A percentile compares a stretch with the other conserved stretches of the same genome.
Evolutionary conservation across 2,888 invertebrate species (phyloP).

Genomic region (Corbicula japonica): DNA sequence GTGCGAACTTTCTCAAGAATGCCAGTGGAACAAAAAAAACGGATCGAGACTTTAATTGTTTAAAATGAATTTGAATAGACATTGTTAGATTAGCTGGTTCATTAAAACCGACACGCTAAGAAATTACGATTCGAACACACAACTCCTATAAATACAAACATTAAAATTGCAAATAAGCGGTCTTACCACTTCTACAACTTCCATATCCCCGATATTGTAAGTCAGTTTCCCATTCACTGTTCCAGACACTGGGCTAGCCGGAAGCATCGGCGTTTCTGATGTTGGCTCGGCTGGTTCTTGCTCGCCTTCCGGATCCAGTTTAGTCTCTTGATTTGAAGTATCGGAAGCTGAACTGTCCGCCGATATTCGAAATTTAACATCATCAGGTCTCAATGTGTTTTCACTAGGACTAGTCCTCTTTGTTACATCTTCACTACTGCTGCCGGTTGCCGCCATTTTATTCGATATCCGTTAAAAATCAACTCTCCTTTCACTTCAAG

Average conservation of each 20-base stretch:
- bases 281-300: slow-evolving; percentile 1
- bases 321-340: no score
- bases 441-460: no score
- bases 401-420: no score
- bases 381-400: no score
- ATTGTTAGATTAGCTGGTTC: background rate
- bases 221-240: slow-evolving; percentile 40
- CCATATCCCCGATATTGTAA: slow-evolving; percentile 47
- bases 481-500: no score
- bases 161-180: background rate
- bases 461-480: no score
- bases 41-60: no score
- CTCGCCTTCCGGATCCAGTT: background rate
- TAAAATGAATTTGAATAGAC: no score
- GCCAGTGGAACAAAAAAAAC: background rate
- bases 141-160: background rate
- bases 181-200: slow-evolving; percentile 54
- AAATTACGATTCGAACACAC: background rate
- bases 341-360: slow-evolving; percentile 26
- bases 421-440: no score
- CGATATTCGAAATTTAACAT: slow-evolving; percentile 21
- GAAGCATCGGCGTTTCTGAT: slow-evolving; percentile 21
- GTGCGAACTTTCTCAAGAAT: background rate
- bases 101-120: background rate
- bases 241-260: background rate